These are phyloP conservation scores for Sphyrna mokarran DNA, from an alignment of 2,113 vertebrate genomes.

Conservation along the genomic window DNA sequence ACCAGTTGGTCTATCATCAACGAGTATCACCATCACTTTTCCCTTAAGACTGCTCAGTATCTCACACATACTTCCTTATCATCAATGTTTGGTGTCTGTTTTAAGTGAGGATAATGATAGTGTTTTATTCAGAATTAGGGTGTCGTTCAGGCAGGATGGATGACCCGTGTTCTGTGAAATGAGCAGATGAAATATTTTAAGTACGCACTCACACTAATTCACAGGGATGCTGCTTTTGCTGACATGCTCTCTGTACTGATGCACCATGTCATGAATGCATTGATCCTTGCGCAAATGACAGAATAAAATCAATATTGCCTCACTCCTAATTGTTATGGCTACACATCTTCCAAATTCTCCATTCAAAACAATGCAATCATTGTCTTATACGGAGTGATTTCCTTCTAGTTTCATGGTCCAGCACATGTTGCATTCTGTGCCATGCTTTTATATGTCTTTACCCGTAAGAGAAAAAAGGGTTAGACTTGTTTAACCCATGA, in stretches of 20 bases:
- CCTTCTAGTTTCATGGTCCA: background rate
- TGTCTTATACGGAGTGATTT: background rate
- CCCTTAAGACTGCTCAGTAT: background rate
- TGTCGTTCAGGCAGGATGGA: background rate
- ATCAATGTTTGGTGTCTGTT: background rate
- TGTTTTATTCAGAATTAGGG: background rate
- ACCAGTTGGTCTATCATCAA: background rate
- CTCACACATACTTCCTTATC: background rate
- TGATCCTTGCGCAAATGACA: background rate
- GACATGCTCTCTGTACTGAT: background rate
- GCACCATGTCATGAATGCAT: background rate
- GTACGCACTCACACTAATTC: background rate
- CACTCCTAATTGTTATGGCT: background rate
- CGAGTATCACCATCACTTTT: background rate
- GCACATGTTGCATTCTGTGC: background rate
- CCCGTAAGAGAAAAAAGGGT: background rate
- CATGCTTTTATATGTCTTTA: background rate
- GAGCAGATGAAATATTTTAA: background rate
- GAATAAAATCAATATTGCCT: background rate
- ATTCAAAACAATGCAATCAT: background rate
- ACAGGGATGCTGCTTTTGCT: background rate
- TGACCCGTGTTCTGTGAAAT: background rate
- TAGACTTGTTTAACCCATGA: background rate
- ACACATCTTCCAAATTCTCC: background rate
- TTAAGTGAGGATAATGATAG: background rate